Evolutionary conservation across 2,113 vertebrate species (phyloP), one percentile per base, ranked within the genome.

Genomic region (Malurus cyaneus): DNA sequence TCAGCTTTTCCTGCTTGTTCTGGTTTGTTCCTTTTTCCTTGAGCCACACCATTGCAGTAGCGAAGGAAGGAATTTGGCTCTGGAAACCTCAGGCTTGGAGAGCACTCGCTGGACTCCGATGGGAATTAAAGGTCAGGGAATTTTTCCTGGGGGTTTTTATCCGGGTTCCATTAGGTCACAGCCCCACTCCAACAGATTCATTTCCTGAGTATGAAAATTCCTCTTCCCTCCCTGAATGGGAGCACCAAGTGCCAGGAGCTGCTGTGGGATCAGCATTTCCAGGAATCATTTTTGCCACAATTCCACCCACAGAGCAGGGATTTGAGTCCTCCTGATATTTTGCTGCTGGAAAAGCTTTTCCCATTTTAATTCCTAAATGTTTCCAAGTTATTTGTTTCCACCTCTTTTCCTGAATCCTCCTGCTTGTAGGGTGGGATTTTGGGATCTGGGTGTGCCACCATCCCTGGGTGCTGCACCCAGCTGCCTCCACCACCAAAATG

Each of bases 201-300:
- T 39, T 96, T 96, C 96, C 94, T 87, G 52, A 96, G 95, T n/a
- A 96, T 93, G 95, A 95, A 97, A 97, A 97, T 88, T 88, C 83
- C 79, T 95, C 92, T 94, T 94, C 95, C 92, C 96, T 95, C 92
- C 95, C 95, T 96, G 95, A 97, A 96, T 97, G 87, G n/a, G 93
- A 91, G 69, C 47, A 62, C 80, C 57, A 4, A n/a, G 92, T 94
- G 96, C 97, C 92, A 90, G 77, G 81, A 70, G 69, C 92, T 71
- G 96, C 93, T 6, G 3, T 66, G 19, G 74, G 81, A 72, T 69
- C 69, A 86, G 56, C 69, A 90, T 80, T 80, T 53, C 53, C 70
- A 97, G 93, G 95, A 93, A 88, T 47, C 53, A 1, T 32, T 78
- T 86, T 39, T 41, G 53, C 85, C 88, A 2, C 5, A 44, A 42